Conservation (phyloP, 2,797 vertebrate species). For the Chelmon rostratus region DNA sequence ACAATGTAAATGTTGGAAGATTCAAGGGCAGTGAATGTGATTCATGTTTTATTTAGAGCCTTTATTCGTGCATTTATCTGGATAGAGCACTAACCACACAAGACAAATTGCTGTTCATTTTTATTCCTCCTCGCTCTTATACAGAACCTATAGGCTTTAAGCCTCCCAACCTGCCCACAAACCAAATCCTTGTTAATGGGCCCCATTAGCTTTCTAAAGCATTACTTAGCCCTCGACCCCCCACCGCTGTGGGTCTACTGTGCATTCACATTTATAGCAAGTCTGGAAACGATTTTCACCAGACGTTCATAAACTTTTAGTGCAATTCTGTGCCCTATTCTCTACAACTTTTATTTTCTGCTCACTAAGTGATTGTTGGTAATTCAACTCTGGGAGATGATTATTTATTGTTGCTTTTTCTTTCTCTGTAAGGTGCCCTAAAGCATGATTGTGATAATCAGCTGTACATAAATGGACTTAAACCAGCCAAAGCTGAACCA, state of each 20-base stretch:
- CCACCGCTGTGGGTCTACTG: slow-evolving; percentile 34
- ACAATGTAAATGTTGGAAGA: slow-evolving; percentile 25
- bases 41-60: slow-evolving; percentile 67
- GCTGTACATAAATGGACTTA: neutral
- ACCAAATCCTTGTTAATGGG: slow-evolving; percentile 79
- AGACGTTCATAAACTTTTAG: neutral
- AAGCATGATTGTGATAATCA: slow-evolving; percentile 6
- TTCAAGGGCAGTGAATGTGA: slow-evolving; percentile 50
- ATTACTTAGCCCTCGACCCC: slow-evolving; percentile 65
- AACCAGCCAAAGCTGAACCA: neutral
- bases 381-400: neutral
- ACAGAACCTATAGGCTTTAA: slow-evolving; percentile 33
- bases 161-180: slow-evolving; percentile 57
- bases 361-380: slow-evolving; percentile 7
- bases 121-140: slow-evolving; percentile 45
- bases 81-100: slow-evolving; percentile 40
- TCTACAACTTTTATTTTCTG: neutral
- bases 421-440: neutral
- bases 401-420: slow-evolving; percentile 1
- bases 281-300: slow-evolving; percentile 24
- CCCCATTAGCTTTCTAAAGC: slow-evolving; percentile 77
- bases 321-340: neutral
- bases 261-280: slow-evolving; percentile 52
- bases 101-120: slow-evolving; percentile 65
- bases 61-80: slow-evolving; percentile 67